Base-by-base conservation (phyloP, 2,113 vertebrate genomes). In the Lucifuga dentata region DNA sequence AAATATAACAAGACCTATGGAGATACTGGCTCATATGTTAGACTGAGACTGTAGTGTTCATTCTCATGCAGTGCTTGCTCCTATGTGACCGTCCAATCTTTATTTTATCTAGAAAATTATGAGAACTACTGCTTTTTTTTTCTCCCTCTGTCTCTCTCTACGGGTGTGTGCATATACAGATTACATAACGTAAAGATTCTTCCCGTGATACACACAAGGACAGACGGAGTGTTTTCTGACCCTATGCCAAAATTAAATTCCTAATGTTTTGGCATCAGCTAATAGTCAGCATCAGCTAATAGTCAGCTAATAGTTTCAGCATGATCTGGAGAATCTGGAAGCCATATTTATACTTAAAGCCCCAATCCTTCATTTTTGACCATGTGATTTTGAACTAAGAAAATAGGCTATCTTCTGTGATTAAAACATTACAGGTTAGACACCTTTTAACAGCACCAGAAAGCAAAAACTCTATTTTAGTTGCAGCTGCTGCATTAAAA, bases 101-200 rank as follows among this genome's bases (percentile, higher is more conserved):
- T 66, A 38, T 16, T 5, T 15, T 21, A 1, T 36, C 1, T 29
- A n/a, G 17, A 45, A 49, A 33, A 52, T 20, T 9, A 51, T 29
- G 21, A 5, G 46, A 35, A 23, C 15, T n/a, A 5, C 1, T 3
- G n/a, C n/a, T n/a, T 17, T 5, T 52, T 3, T 45, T 11, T 35
- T 36, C 19, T 39, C 35, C 23, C 26, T 4, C 55, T 9, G 24
- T 56, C 3, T 59, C 8, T 17, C 17, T 1, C 46, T n/a, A n/a
- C 26, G 49, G 20, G 70, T 60, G 60, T 20, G 44, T 38, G 45
- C 5, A 12, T 4, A 29, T 44, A 21, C 32, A 33, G 53, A 57
- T 88, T 85, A 82, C 61, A 74, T 86, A 83, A 89, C 39, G 26
- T 64, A 74, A 50, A 55, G 50, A 81, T 78, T 76, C 73, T 70